Evolutionary conservation across 2,113 vertebrate species (phyloP), one percentile per base, ranked within the genome.

Genomic region (Chaetops frenatus): DNA sequence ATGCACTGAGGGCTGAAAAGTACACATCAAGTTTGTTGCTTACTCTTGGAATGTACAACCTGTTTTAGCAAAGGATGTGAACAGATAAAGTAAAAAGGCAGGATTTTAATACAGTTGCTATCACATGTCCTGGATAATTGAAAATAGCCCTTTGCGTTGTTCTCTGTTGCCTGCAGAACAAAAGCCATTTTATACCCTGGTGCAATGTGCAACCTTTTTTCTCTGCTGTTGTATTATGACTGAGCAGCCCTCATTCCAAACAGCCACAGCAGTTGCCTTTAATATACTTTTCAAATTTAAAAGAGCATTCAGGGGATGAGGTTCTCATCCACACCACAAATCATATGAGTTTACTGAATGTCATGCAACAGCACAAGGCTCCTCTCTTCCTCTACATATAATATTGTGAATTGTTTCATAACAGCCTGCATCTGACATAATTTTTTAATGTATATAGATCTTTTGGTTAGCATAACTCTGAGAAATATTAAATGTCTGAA

Each of bases 11-110:
- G 5, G 11, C 15, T 72, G 65, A 58, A 87, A 44, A 8, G 9
- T 4, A 21, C 10, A 47, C 0, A 0, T n/a, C 23, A 17, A 2
- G 51, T 85, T 31, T 88, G 11, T 38, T 50, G 4, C 19, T 69
- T 0, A 0, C 4, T 62, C 33, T 58, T 50, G n/a, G 50, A 51
- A 56, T 45, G 7, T 62, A 62, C 31, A 53, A 38, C 22, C 8
- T 77, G 13, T 53, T 86, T 45, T 24, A 15, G 42, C 5, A 65
- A 86, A 53, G 6, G 10, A 28, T 44, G 19, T 40, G 28, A 16
- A 51, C 0, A 13, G 31, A n/a, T 29, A 20, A 47, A 25, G 5
- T 45, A 64, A 69, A 73, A 22, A 66, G 5, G 17, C 4, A 81
- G 23, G 18, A 58, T 35, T 89, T 90, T 35, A 90, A 58, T 79